Base-by-base conservation (phyloP, 2,113 vertebrate genomes). In the Collichthys lucidus region DNA sequence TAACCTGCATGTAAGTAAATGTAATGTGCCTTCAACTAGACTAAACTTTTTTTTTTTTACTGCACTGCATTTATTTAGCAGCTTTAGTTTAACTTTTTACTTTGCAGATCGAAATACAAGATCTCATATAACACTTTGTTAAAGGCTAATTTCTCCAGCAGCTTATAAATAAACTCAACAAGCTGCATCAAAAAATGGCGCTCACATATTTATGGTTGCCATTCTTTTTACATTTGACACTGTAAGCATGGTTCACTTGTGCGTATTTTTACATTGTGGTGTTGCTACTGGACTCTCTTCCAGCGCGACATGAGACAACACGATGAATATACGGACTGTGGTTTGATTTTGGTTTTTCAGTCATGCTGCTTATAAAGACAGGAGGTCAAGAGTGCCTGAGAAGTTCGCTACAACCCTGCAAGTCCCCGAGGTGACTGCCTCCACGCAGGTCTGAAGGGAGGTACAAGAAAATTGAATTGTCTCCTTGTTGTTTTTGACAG, bases 401-500 rank as follows among this genome's bases (percentile, higher is more conserved):
- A 79, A 74, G 63, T 42, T 71, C 31, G 53, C 44, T 56, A 26
- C 74, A 86, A 56, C 20, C 35, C 49, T 64, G 29, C 22, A 61
- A 44, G 24, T 7, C 61, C 47, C 73, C 29, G 60, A 77, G 81
- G 49, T 81, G 69, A 62, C 60, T 35, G 64, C 75, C 77, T 74
- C 49, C 22, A n/a, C 74, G 22, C 74, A 26, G 19, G 63, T 77
- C 40, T 40, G 22, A 12, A 4, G 19, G 75, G 44, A 71, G 19
- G 24, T 1, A 4, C 17, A 31, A 10, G 44, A 47, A 70, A 53
- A 64, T 4, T 77, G 11, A 73, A 83, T 50, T 16, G 44, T 64
- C 24, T 70, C 68, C 59, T 75, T 71, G 70, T 84, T 56, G 59
- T 72, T 71, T 61, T 61, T 44, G 69, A 74, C 79, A 55, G 52